phyloP scores from a whole-genome alignment of 2,113 vertebrate genomes.

The Mirza zaza region DNA sequence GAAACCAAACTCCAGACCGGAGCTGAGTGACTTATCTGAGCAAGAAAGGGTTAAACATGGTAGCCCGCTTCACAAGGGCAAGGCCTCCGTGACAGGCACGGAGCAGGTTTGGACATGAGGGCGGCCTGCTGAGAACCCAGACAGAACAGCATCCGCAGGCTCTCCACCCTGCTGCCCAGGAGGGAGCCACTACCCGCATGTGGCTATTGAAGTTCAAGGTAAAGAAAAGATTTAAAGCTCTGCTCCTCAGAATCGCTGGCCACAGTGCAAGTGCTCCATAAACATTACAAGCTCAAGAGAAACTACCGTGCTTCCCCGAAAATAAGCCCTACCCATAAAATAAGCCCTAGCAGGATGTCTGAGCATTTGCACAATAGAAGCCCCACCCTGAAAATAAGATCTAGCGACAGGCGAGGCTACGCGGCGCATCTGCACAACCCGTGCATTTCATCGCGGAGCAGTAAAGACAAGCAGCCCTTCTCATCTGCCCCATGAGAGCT shows the following conservation, averaged over 20 bases:
- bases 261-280: not conserved
- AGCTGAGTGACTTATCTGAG: not conserved
- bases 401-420: no score
- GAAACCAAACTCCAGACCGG: not conserved
- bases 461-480: no score
- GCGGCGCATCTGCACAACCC: no score
- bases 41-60: not conserved
- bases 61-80: not conserved
- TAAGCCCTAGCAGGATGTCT: no score
- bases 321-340: no score
- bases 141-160: fast-evolving
- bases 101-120: not conserved
- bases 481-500: no score
- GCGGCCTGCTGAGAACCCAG: not conserved
- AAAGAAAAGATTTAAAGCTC: not conserved
- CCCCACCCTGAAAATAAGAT: no score
- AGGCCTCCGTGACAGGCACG: not conserved
- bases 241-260: not conserved
- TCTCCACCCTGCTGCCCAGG: fast-evolving
- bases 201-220: not conserved
- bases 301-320: not conserved
- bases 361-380: no score
- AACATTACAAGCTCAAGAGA: not conserved
- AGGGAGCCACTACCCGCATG: not conserved
- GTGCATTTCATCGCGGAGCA: no score